Base-by-base conservation (phyloP, 2,888 invertebrate genomes). In the Pasiphila rectangulata region DNA sequence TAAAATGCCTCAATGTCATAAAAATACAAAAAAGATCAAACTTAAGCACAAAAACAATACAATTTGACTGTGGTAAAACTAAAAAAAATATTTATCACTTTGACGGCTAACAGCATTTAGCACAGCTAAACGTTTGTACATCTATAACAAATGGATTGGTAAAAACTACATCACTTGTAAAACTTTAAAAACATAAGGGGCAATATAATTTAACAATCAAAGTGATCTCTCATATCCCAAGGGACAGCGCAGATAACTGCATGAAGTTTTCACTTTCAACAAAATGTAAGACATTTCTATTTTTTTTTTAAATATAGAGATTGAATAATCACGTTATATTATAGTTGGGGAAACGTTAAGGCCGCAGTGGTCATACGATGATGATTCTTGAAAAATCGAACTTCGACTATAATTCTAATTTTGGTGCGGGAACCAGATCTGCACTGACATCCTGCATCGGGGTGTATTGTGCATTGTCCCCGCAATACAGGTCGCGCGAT, bases 11-110 rank as follows among this genome's bases (percentile, higher is more conserved):
- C 37, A 52, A 51, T 47, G 9, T 39, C 54, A 55, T 53, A 48
- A 34, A 57, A 57, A 57, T 55, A 55, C 56, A 50, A 64, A 61
- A 66, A 65, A 56, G 64, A 61, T 59, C 59, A 45, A 30, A 51
- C 10, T 59, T 67, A 63, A 62, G 53, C 50, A 63, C 50, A 67
- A 65, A 67, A 72, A n/a, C n/a, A n/a, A 72, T 67, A 72, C 65
- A 63, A 44, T 64, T 66, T 52, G 57, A 61, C 1, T 60, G 56
- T 50, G 49, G 21, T 27, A 24, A 29, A 36, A 34, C 45, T 32
- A 45, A 52, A 53, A 44, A 45, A 51, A 47, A 17, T n/a, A n/a
- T n/a, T 40, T 55, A 36, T 56, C 43, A 58, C 56, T 56, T 60
- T 29, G 35, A 39, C 23, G n/a, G n/a, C 24, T 32, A 38, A 45